Percentiles rank a stretch among this genome's conserved stretches.
These are phyloP conservation scores for Urocitellus parryii DNA, from an alignment of 2,113 vertebrate species.

Conservation along the genomic window DNA sequence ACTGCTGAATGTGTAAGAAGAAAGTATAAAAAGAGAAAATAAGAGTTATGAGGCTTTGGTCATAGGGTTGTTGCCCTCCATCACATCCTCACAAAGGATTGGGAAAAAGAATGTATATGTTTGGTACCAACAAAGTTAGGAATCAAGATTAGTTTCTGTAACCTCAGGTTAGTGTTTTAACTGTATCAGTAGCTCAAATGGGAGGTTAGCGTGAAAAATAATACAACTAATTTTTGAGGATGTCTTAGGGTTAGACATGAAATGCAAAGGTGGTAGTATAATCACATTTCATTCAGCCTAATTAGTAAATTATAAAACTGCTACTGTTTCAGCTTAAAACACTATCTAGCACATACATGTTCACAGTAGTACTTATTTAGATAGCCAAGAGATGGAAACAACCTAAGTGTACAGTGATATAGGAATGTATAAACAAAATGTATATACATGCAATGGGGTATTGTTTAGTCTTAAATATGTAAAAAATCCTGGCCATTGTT, in stretches of 20 bases:
- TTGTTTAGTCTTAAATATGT: not conserved
- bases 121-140: not conserved
- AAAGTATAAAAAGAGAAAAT: not conserved
- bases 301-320: not conserved
- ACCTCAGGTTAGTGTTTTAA: not conserved
- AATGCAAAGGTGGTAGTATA: not conserved
- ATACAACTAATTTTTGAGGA: constrained; percentile 55
- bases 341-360: not conserved
- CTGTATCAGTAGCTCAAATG: not conserved
- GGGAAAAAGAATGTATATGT: not conserved
- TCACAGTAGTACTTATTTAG: not conserved
- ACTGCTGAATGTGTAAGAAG: not conserved
- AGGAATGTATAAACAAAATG: not conserved
- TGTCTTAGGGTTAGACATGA: not conserved
- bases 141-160: not conserved
- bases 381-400: not conserved
- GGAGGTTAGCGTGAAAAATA: not conserved
- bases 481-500: not conserved
- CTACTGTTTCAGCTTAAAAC: constrained; percentile 49
- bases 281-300: constrained; percentile 5
- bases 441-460: not conserved
- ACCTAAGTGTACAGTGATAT: too few species aligned
- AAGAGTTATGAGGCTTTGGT: not conserved
- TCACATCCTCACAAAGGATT: not conserved
- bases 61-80: not conserved